Evolutionary conservation across 2,113 vertebrate species (phyloP).

Genomic region (Sprattus sprattus): DNA sequence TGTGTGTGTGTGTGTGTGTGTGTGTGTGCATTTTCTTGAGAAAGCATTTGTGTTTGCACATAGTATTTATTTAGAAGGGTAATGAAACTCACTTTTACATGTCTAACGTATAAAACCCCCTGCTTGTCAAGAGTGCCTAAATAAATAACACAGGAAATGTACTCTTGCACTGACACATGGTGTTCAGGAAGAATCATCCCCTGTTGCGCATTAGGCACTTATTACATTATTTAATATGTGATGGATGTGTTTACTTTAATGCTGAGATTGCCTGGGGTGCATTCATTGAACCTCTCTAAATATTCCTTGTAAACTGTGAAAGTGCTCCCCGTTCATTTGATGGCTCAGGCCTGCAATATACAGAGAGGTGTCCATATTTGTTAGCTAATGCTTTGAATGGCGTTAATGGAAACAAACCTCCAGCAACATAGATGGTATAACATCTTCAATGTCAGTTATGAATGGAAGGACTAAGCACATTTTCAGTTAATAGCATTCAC

Average conservation of each 20-base stretch:
- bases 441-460: background rate
- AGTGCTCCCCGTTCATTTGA: conserved; percentile 37
- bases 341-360: conserved; percentile 27
- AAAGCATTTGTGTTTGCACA: conserved; percentile 29
- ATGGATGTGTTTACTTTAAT: conserved; percentile 69
- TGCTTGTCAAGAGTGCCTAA: conserved; percentile 39
- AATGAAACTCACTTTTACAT: conserved; percentile 47
- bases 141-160: conserved; percentile 38
- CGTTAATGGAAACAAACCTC: background rate
- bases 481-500: background rate
- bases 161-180: conserved; percentile 31
- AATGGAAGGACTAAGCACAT: background rate
- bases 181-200: conserved; percentile 50
- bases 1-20: conserved; percentile 25
- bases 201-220: conserved; percentile 42
- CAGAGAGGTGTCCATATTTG: background rate
- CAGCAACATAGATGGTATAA: background rate
- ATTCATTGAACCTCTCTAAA: conserved; percentile 43
- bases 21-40: background rate
- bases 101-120: conserved; percentile 49
- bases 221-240: conserved; percentile 61
- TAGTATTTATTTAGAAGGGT: conserved; percentile 25
- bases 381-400: background rate
- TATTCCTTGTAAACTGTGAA: conserved; percentile 49
- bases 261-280: conserved; percentile 51